Percentiles rank a stretch among this genome's conserved stretches.
Evolutionary conservation across 2,797 vertebrate species (phyloP).

Genomic region (Triplophysa bombifrons): DNA sequence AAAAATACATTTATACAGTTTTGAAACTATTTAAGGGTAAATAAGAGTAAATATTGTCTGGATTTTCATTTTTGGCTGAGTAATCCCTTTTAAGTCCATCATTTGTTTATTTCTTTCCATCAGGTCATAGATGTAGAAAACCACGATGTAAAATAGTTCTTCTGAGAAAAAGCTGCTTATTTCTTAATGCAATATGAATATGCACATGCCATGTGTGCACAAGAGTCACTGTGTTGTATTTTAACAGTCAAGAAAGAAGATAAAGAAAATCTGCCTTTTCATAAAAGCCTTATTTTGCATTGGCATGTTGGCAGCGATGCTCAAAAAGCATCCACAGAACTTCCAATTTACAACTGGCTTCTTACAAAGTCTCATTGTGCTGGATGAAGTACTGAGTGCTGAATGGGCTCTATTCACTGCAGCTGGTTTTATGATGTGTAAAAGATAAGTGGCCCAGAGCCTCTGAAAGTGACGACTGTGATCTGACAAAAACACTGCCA

Average conservation of each 20-base stretch:
- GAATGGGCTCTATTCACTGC: conserved; percentile 58
- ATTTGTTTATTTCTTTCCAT: background rate
- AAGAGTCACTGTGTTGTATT: background rate
- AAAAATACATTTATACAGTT: no score
- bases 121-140: background rate
- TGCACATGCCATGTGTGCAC: background rate
- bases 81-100: background rate
- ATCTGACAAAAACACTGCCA: conserved; percentile 50
- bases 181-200: background rate
- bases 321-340: conserved; percentile 38
- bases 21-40: no score
- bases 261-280: background rate
- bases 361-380: conserved; percentile 59
- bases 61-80: no score
- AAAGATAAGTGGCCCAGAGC: conserved; percentile 60
- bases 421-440: conserved; percentile 57
- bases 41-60: no score
- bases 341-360: conserved; percentile 48
- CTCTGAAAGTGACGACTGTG: conserved; percentile 53
- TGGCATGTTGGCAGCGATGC: conserved; percentile 22
- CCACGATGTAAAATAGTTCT: background rate
- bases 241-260: background rate
- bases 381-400: conserved; percentile 46
- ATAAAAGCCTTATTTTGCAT: conserved; percentile 36
- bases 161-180: background rate